Conservation (phyloP, 2,888 invertebrate genomes). For the Merodon equestris region DNA sequence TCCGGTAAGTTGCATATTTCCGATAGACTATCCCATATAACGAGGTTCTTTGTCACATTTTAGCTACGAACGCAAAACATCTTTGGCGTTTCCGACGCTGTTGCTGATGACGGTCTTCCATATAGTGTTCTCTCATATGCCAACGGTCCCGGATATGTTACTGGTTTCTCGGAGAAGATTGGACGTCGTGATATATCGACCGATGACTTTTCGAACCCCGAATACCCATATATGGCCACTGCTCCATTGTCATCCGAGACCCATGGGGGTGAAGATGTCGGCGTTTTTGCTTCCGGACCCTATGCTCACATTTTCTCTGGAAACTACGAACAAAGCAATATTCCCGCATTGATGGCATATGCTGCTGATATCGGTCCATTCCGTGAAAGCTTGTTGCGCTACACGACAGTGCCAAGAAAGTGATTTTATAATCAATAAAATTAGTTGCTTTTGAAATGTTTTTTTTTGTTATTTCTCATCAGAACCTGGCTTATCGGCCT, state of each 20-base stretch:
- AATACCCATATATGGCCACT: slow-evolving; percentile 81
- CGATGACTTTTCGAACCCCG: slow-evolving; percentile 71
- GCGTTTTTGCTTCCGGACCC: slow-evolving; percentile 87
- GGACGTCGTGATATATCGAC: slow-evolving; percentile 72
- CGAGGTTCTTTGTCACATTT: neutral
- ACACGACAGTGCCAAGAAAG: no score
- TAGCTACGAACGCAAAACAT: slow-evolving; percentile 81
- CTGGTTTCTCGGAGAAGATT: slow-evolving; percentile 73
- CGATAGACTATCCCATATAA: neutral
- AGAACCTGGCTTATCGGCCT: no score
- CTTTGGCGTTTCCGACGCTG: slow-evolving; percentile 79
- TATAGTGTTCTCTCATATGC: slow-evolving; percentile 87
- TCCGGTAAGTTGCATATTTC: slow-evolving; percentile 80
- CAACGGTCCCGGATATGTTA: slow-evolving; percentile 85
- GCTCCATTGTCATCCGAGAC: slow-evolving; percentile 84
- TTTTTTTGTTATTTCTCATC: no score
- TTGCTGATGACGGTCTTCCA: slow-evolving; percentile 82
- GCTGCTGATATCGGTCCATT: slow-evolving; percentile 85
- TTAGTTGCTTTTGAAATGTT: no score
- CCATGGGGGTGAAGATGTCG: slow-evolving; percentile 90
- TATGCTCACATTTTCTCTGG: slow-evolving; percentile 90
- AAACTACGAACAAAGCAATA: slow-evolving; percentile 87
- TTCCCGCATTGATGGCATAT: slow-evolving; percentile 87
- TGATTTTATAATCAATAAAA: no score
- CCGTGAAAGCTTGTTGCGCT: slow-evolving; percentile 1